phyloP scores from a whole-genome alignment of 2,113 vertebrate genomes.

The Sus scrofa region T2T-Sscrofa CM000824.6:117012001-117012500 shows the following conservation, averaged over 20 bases:
- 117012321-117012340: not conserved
- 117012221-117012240: accelerated
- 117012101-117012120: not conserved
- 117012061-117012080: not conserved
- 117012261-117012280: not conserved
- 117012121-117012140: not conserved
- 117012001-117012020: not conserved
- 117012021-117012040: not conserved
- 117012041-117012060: not conserved
- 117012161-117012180: not conserved
- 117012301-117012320: not conserved
- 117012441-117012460: not conserved
- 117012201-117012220: not conserved
- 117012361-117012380: not conserved
- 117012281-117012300: not conserved
- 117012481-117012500: not conserved
- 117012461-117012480: not conserved
- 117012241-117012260: not conserved
- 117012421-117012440: not conserved
- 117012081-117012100: not conserved
- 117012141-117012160: accelerated
- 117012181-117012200: not conserved
- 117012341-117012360: not conserved
- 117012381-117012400: not conserved
- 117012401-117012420: not conserved